phyloP scores from a whole-genome alignment of 2,113 vertebrate species.

The Craseonycteris thonglongyai region DNA sequence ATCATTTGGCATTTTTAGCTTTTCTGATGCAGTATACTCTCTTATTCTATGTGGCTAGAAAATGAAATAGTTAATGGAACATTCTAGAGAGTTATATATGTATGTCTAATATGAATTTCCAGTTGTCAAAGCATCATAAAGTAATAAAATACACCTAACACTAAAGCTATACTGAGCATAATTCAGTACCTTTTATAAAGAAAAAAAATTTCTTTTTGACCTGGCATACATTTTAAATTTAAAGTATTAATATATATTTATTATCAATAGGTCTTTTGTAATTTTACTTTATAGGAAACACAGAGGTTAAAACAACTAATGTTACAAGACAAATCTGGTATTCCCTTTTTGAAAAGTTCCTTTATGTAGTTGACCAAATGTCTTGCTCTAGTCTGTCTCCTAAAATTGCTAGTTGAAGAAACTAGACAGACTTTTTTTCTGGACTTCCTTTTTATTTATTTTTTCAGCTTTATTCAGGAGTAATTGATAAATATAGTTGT shows the following conservation, averaged over 20 bases:
- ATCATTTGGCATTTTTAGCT: neutral
- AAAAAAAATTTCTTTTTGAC: neutral
- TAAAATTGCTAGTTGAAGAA: neutral
- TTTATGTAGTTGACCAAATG: neutral
- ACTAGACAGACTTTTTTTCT: neutral
- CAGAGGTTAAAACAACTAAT: neutral
- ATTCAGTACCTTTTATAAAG: neutral
- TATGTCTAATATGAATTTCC: neutral
- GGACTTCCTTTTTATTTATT: neutral
- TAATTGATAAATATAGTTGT: neutral
- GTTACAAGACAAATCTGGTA: neutral
- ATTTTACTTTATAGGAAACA: neutral
- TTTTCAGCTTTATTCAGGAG: neutral
- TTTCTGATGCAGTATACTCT: neutral
- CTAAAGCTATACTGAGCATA: neutral
- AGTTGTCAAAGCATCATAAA: constrained; percentile 3
- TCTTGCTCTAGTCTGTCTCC: neutral
- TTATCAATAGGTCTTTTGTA: neutral
- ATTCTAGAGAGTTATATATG: neutral
- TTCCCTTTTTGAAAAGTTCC: neutral
- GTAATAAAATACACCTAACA: neutral
- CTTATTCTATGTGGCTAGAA: neutral
- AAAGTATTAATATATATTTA: neutral
- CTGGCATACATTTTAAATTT: neutral
- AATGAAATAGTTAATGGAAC: neutral